A percentile compares a stretch with the other conserved stretches of the same genome.
phyloP scores from a whole-genome alignment of 2,888 invertebrate genomes.

The Leistus spinibarbis region DNA sequence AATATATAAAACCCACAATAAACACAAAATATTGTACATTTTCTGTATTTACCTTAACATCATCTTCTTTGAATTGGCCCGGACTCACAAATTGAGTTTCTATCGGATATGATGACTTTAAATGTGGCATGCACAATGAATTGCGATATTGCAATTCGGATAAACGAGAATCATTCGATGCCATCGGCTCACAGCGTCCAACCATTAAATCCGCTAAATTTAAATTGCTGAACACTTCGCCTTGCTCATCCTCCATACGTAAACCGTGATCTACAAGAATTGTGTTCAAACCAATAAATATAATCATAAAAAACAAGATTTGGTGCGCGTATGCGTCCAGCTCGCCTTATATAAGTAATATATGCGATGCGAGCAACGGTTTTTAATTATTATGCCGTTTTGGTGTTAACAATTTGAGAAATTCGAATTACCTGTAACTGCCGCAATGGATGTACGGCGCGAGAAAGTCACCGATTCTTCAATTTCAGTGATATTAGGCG shows the following conservation, averaged over 20 bases:
- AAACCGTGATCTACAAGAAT: slow-evolving; percentile 56
- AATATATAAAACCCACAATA: not conserved
- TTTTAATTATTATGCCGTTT: no score
- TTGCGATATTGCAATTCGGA: slow-evolving; percentile 80
- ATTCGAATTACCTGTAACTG: slow-evolving; percentile 45
- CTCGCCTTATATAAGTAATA: no score
- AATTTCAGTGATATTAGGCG: slow-evolving; percentile 37
- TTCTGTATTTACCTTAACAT: slow-evolving; percentile 64
- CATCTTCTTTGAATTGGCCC: slow-evolving; percentile 65
- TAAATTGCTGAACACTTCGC: slow-evolving; percentile 82
- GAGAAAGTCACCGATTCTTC: slow-evolving; percentile 49
- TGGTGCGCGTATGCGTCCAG: not conserved
- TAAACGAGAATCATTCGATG: slow-evolving; percentile 55
- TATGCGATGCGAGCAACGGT: no score
- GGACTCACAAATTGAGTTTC: slow-evolving; percentile 73
- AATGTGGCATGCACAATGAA: slow-evolving; percentile 81
- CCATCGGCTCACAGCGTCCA: slow-evolving; percentile 60
- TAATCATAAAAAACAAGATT: not conserved
- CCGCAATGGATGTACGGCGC: slow-evolving; percentile 47
- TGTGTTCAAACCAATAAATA: not conserved
- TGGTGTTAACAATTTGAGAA: no score
- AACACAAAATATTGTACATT: not conserved
- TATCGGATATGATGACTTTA: slow-evolving; percentile 83
- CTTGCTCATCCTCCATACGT: slow-evolving; percentile 85
- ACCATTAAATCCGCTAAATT: slow-evolving; percentile 72